Evolutionary conservation across 2,888 invertebrate species (phyloP).

Genomic region (Drosophila colorata): DNA sequence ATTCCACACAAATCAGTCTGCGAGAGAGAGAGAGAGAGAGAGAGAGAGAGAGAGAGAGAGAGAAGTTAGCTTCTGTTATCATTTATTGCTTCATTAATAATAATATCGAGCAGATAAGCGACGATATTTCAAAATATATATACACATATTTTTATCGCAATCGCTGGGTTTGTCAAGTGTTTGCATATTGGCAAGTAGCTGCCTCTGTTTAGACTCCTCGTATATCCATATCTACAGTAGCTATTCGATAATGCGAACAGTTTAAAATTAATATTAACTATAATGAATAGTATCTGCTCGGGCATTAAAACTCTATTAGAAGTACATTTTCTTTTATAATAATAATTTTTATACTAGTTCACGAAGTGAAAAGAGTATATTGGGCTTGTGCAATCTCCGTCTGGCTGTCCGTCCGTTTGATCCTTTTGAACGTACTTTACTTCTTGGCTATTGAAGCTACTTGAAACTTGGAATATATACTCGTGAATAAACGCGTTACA

Average conservation of each 20-base stretch:
- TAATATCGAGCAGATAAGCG: constrained; percentile 37
- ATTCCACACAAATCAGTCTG: constrained; percentile 99
- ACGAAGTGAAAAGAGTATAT: no score
- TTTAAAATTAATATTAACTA: no score
- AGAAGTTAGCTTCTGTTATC: constrained; percentile 18
- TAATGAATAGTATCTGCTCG: no score
- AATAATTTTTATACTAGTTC: no score
- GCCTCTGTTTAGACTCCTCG: not conserved
- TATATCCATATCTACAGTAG: not conserved
- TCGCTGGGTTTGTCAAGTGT: constrained; percentile 8
- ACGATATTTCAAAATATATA: constrained; percentile 27
- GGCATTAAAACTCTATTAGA: no score
- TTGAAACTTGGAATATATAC: no score
- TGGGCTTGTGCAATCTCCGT: no score
- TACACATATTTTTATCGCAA: constrained; percentile 13
- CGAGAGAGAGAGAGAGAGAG: constrained; percentile 65
- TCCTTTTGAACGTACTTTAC: no score
- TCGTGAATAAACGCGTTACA: no score
- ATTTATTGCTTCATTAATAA: constrained; percentile 34
- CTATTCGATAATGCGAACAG: not conserved
- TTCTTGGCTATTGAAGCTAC: no score
- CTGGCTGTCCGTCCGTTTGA: no score
- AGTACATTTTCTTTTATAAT: no score
- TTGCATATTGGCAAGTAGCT: constrained; percentile 5
- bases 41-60: not conserved